Base-by-base conservation (phyloP, 2,113 vertebrate species). In the Urocitellus parryii region DNA sequence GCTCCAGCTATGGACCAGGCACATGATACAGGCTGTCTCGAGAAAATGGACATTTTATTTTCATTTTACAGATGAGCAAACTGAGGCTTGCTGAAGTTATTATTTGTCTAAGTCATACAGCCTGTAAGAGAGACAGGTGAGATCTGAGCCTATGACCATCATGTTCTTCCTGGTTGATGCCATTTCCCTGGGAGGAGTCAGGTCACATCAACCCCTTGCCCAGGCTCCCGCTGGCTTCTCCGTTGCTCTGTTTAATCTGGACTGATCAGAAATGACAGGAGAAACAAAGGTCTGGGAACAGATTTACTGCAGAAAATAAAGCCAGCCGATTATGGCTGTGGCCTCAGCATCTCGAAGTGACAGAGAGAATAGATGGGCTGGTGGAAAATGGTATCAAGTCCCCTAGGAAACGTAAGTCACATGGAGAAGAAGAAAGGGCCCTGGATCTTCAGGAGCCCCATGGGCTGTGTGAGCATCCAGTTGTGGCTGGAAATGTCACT, bases 181-280 rank as follows among this genome's bases (percentile, higher is more conserved):
- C 74, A 39, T 72, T 93, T 37, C 53, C 87, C 48, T 0, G 4
- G 48, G 61, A 90, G 37, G 29, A 37, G 42, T 56, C 8, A 6
- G 10, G 92, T 53, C 76, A 45, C 2, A 0, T 7, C 8, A 8
- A 7, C 25, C 74, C 39, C 8, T 0, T 5, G 53, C 72, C 82
- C 34, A n/a, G 53, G 74, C 56, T 58, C 81, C 42, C 8, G 58
- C 56, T n/a, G 34, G 78, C 56, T 84, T 67, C 53, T 32, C 27
- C 42, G 45, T 37, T 72, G 92, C 67, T 42, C 51, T 67, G 42
- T 56, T 94, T 72, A 82, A 88, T 87, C 93, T 48, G 24, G 34
- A 78, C 74, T 68, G 88, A 94, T 94, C 56, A 86, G 88, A 92
- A 88, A 83, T 10, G 82, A 90, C 67, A 88, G 76, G 45, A 83